Conservation (phyloP, 2,797 vertebrate species). For the Brachyrhaphis roseni region DNA sequence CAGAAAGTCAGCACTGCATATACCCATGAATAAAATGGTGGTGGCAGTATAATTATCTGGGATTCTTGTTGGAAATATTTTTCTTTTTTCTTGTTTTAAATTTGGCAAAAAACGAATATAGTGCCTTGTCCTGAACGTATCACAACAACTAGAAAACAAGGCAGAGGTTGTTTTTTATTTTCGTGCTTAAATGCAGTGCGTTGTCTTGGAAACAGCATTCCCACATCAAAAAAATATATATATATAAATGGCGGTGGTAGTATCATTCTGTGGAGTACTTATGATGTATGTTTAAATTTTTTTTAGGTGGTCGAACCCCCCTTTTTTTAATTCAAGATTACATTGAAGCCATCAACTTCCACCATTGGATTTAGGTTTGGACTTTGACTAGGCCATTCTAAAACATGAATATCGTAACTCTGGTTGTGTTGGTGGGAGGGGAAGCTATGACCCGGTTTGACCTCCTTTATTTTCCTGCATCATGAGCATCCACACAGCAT, state of each 20-base stretch:
- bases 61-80: not conserved
- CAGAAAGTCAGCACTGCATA: not conserved
- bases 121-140: too few species aligned
- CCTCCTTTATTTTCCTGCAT: not conserved
- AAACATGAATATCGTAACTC: not conserved
- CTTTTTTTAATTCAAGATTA: not conserved
- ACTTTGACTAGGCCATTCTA: not conserved
- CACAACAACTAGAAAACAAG: too few species aligned
- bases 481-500: not conserved
- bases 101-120: too few species aligned
- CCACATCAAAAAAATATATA: too few species aligned
- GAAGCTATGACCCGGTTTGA: not conserved
- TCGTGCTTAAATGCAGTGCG: not conserved
- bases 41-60: not conserved
- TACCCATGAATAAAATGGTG: not conserved
- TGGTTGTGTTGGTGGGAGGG: not conserved
- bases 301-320: too few species aligned
- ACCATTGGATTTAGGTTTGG: not conserved
- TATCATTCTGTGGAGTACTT: not conserved
- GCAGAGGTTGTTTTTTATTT: too few species aligned
- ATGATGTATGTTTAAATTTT: too few species aligned
- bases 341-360: not conserved
- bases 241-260: not conserved
- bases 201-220: not conserved
- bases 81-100: not conserved